Base-by-base conservation (phyloP, 1,140 invertebrate species). In the Papilio aristodemus region DNA sequence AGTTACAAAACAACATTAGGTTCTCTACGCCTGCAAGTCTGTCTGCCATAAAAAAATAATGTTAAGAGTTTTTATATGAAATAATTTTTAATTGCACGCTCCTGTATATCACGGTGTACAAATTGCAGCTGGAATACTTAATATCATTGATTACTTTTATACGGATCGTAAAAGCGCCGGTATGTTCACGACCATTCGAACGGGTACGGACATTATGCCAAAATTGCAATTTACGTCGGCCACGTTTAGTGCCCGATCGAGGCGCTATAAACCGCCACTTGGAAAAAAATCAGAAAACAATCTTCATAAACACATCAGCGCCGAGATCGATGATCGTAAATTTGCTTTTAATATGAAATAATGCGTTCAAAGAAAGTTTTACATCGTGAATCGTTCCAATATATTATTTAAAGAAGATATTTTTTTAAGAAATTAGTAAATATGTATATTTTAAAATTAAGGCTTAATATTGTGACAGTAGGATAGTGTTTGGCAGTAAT, bases 211-310 rank as follows among this genome's bases (percentile, higher is more conserved):
- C 27, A 36, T 69, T 64, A 50, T 62, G 46, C 73, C 69, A 59
- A 73, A 77, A 77, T 75, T 73, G 69, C 71, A 73, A 78, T 78
- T 78, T 78, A 78, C 72, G 64, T 41, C 60, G 46, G n/a, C 50
- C n/a, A 13, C 41, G n/a, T 43, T 74, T 73, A 63, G 4, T 39
- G 22, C 37, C 54, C 19, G 17, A 57, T 67, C 32, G 50, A 41
- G 46, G 32, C 54, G 11, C 43, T 71, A 60, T 77, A 70, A 75
- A 14, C 64, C 70, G 63, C 57, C 69, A 69, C 60, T 62, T 71
- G 17, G 41, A 57, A 37, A 69, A 67, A 59, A 72, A 60, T 69
- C 37, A 54, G 32, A 22, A 32, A 67, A 70, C 64, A 67, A 73
- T 58, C 43, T 43, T 32, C 63, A 67, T 72, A 72, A 69, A 59